Evolutionary conservation across 2,888 invertebrate species (phyloP), one percentile per base, ranked within the genome.

Genomic region (Cheilosia variabilis): DNA sequence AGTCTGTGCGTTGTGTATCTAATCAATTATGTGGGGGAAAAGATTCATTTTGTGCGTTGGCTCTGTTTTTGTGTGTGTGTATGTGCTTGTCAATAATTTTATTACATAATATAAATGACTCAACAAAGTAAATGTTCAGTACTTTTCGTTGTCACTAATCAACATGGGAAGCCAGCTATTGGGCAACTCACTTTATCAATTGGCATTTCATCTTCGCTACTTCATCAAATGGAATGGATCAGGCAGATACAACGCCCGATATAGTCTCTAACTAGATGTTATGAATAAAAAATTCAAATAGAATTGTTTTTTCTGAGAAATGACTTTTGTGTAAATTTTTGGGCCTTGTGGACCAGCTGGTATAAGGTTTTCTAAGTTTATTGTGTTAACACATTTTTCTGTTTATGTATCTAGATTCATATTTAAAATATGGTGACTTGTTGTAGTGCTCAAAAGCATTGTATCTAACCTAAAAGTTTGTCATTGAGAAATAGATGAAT

Each of bases 131-230:
- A 60, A 60, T 68, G 58, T 43, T 68, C 34, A 15, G 52, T 22
- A 58, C 24, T 37, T 66, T 24, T 63, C 17, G 50, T 52, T 76
- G 68, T 66, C 68, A 76, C 60, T 68, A 60, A 58, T 47, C 31
- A 60, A 43, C 24, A 24, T 15, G 0, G 0, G n/a, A n/a, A 22
- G 66, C 76, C 76, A 76, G 68, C 66, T 60, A 52, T 68, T 68
- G 58, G 43, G 50, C 41, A 58, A 50, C 13, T 52, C 52, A 52
- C 3, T n/a, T n/a, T 9, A 66, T 53, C 75, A 41, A 13, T 7
- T 43, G 6, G 15, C 9, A 19, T 10, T 41, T 53, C 22, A 7
- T 19, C 24, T 13, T 22, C 7, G 13, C 13, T 10, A 13, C 10
- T 15, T 27, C 41, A 2, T 6, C 2, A 13, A 22, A 37, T 5